phyloP scores from a whole-genome alignment of 2,113 vertebrate genomes.

The Campylomormyrus numenius region DNA sequence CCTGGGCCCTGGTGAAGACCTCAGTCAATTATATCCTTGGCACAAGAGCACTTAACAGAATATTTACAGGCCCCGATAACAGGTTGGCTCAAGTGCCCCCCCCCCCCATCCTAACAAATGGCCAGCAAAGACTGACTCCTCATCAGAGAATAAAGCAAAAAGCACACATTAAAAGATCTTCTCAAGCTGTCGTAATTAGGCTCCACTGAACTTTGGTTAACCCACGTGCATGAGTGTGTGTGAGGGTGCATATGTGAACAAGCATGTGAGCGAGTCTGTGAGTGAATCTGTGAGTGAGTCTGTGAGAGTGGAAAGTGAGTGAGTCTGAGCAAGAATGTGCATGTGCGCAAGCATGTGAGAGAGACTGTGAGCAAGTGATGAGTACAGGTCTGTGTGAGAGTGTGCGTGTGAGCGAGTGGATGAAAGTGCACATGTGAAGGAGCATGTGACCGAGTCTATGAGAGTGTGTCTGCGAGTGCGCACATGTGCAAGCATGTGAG shows the following conservation, averaged over 20 bases:
- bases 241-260: background rate
- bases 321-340: background rate
- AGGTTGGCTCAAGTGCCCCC: slow-evolving; percentile 10
- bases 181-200: background rate
- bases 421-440: background rate
- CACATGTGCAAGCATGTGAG: background rate
- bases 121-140: background rate
- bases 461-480: background rate
- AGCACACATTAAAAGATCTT: background rate
- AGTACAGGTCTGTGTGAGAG: background rate
- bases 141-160: background rate
- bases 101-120: background rate
- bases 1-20: slow-evolving; percentile 16
- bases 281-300: too few species aligned
- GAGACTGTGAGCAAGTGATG: background rate
- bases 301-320: too few species aligned
- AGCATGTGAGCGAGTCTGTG: background rate
- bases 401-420: background rate
- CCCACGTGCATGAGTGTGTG: background rate
- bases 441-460: background rate
- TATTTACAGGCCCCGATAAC: slow-evolving; percentile 19
- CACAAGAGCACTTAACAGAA: slow-evolving; percentile 22
- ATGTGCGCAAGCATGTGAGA: background rate
- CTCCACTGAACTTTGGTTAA: background rate
- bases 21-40: slow-evolving; percentile 22